phyloP scores from a whole-genome alignment of 2,888 invertebrate species.

The Odontothrips loti region DNA sequence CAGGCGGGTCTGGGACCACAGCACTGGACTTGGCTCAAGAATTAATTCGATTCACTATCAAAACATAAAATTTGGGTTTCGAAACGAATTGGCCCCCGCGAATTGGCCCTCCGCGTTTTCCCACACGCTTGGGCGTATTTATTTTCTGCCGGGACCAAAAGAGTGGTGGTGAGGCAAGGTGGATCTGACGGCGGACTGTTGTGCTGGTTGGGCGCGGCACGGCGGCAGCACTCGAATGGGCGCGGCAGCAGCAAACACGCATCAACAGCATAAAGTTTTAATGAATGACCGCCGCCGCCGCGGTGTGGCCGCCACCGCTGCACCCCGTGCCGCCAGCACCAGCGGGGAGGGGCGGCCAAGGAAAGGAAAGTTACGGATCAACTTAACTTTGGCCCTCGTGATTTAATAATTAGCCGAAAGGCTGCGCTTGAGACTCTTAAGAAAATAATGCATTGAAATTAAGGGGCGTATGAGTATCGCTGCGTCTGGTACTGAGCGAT shows the following conservation, averaged over 20 bases:
- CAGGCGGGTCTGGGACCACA: no score
- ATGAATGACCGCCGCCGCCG: constrained; percentile 23
- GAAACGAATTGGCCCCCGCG: no score
- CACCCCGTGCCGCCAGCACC: neutral
- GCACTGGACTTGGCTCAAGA: no score
- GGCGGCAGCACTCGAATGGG: constrained; percentile 19
- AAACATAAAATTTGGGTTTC: no score
- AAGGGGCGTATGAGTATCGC: neutral
- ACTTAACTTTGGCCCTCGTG: constrained; percentile 14
- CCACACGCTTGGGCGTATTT: no score
- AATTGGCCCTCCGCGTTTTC: no score
- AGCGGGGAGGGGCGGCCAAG: neutral
- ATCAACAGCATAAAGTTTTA: constrained; percentile 27
- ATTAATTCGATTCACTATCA: no score
- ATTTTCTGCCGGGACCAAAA: no score
- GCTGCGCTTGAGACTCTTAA: neutral
- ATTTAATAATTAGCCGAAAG: constrained; percentile 20
- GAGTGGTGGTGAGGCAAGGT: no score
- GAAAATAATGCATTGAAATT: constrained; percentile 18
- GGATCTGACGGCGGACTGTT: no score
- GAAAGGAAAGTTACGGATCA: neutral
- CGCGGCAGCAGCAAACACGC: constrained; percentile 25
- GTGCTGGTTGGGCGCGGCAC: neutral
- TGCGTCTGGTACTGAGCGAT: neutral
- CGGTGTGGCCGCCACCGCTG: neutral